A percentile compares a stretch with the other conserved stretches of the same genome.
phyloP scores from a whole-genome alignment of 2,797 vertebrate species.

The Epinephelus awoara region DNA sequence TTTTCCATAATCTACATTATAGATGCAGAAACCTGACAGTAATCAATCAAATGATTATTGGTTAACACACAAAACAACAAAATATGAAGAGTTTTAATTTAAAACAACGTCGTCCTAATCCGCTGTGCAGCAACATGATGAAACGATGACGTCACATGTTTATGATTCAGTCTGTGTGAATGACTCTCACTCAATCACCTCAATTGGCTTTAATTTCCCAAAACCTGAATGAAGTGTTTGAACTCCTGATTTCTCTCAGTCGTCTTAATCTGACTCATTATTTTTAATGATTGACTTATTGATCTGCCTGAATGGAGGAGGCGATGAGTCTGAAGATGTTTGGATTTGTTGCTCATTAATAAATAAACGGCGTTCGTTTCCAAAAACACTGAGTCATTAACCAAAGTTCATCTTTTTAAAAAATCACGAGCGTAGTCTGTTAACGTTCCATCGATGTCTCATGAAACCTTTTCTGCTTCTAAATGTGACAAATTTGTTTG shows the following conservation, averaged over 20 bases:
- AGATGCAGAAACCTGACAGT: neutral
- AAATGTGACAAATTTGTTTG: slow-evolving; percentile 24
- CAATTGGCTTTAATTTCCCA: slow-evolving; percentile 44
- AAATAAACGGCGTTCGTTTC: slow-evolving; percentile 48
- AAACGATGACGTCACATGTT: neutral
- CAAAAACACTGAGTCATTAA: slow-evolving; percentile 9
- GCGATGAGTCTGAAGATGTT: slow-evolving; percentile 48
- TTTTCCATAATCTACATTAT: too few species aligned
- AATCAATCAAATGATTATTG: slow-evolving; percentile 25
- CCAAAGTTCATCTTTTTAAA: slow-evolving; percentile 27
- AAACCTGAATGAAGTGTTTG: slow-evolving; percentile 8
- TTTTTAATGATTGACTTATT: slow-evolving; percentile 52
- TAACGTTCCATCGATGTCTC: neutral
- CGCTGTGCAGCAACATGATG: neutral
- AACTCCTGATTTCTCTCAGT: slow-evolving; percentile 17
- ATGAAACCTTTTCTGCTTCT: neutral
- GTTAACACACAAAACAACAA: neutral
- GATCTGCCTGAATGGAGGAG: slow-evolving; percentile 41
- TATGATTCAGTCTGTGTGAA: slow-evolving; percentile 6
- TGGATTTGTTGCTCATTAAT: slow-evolving; percentile 60
- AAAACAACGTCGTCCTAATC: neutral
- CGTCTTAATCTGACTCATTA: slow-evolving; percentile 42
- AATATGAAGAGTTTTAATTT: neutral
- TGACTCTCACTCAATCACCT: slow-evolving; percentile 24
- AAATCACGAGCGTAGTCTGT: neutral